Conservation (phyloP, 2,888 invertebrate species). For the Tetragnatha montana region DNA sequence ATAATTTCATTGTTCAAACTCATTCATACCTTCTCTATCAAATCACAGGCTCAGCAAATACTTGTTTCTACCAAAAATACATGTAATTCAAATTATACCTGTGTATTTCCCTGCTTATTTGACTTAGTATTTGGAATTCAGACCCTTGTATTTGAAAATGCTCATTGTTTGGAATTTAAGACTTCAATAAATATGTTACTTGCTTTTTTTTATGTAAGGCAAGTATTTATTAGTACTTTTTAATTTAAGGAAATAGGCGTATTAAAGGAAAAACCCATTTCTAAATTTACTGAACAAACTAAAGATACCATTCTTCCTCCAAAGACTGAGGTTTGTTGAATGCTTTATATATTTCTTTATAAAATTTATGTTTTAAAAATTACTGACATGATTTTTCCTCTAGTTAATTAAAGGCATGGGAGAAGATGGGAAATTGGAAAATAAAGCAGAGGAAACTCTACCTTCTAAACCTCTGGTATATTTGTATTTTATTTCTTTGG, state of each 20-base stretch:
- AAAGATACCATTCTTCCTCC: neutral
- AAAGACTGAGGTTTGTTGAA: slow-evolving; percentile 25
- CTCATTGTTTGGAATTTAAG: neutral
- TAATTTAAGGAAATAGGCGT: neutral
- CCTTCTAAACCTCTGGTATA: neutral
- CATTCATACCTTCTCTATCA: no score
- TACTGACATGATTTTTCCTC: neutral
- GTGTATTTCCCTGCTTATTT: neutral
- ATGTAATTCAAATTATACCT: neutral
- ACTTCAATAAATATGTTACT: neutral
- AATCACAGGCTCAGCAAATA: no score
- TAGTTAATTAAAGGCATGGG: neutral
- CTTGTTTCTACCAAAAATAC: no score
- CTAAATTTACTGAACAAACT: slow-evolving; percentile 1
- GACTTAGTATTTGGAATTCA: neutral
- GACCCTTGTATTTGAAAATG: neutral
- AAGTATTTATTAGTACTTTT: neutral
- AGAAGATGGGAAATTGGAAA: neutral
- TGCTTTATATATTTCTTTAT: neutral
- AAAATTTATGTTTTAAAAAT: neutral
- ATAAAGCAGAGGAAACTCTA: neutral
- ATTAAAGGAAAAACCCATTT: neutral
- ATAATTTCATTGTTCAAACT: no score
- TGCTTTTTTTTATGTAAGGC: neutral
- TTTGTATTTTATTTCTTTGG: neutral